phyloP scores from a whole-genome alignment of 2,113 vertebrate genomes.

The Procavia capensis region DNA sequence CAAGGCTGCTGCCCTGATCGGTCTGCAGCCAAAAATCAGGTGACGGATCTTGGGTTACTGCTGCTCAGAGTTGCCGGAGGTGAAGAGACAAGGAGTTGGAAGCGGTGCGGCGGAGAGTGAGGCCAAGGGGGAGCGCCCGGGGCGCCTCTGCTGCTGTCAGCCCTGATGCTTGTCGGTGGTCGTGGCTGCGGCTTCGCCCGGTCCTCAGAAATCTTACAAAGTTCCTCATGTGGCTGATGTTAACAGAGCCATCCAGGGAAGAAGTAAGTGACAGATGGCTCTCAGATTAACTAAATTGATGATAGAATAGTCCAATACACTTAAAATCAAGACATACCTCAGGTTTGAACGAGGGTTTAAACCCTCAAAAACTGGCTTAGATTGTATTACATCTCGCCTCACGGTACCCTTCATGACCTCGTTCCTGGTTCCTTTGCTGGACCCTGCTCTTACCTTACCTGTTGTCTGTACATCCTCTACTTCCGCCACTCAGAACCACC shows the following conservation, averaged over 20 bases:
- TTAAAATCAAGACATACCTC: background rate
- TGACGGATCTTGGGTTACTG: background rate
- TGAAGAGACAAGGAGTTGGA: background rate
- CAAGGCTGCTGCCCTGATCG: background rate
- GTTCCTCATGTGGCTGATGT: background rate
- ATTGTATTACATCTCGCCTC: background rate
- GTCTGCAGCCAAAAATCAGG: background rate
- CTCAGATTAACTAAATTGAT: background rate
- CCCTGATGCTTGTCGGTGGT: background rate
- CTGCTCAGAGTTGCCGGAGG: background rate
- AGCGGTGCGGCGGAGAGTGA: background rate
- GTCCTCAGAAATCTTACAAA: background rate
- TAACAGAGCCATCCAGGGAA: background rate
- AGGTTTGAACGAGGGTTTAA: background rate
- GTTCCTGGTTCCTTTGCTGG: background rate
- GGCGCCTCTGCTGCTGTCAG: too few relatives aligned
- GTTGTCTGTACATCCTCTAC: background rate
- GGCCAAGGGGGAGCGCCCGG: background rate
- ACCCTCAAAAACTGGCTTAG: background rate
- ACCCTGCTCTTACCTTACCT: background rate
- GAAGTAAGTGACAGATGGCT: background rate
- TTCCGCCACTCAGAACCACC: background rate
- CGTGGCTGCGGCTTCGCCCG: background rate
- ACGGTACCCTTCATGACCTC: background rate
- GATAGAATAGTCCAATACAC: background rate